These are phyloP conservation scores for Agonopterix subpropinquella DNA, from an alignment of 2,888 invertebrate genomes.

Conservation along the genomic window DNA sequence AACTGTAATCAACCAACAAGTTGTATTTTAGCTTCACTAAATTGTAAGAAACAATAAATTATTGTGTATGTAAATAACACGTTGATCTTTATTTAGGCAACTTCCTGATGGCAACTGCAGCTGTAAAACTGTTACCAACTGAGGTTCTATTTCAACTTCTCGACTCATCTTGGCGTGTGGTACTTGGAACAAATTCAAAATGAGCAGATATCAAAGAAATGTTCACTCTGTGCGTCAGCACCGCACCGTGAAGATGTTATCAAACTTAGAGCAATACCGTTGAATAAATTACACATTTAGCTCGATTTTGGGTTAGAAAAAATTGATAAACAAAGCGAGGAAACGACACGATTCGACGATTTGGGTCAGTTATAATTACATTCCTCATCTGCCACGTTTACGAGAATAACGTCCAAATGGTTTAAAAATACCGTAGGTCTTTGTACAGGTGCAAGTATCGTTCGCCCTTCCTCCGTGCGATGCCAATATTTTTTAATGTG, in stretches of 20 bases:
- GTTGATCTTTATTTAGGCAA: constrained; percentile 69
- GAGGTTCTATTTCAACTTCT: background rate
- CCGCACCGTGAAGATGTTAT: constrained; percentile 6
- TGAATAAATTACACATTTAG: background rate
- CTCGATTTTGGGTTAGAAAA: background rate
- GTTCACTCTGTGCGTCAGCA: background rate
- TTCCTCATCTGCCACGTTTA: background rate
- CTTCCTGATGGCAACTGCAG: constrained; percentile 42
- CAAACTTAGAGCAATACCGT: constrained; percentile 2
- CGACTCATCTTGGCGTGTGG: background rate
- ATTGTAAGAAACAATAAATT: constrained; percentile 76
- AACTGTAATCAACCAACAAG: constrained; percentile 71
- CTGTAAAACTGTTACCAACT: constrained; percentile 17
- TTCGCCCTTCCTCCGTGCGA: too few species aligned
- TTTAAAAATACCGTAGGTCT: background rate
- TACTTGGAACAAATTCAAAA: background rate
- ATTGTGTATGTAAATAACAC: constrained; percentile 75
- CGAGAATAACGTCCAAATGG: background rate
- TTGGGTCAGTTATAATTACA: constrained; percentile 8
- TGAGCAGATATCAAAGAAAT: background rate
- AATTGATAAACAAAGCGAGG: constrained; percentile 4
- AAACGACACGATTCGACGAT: constrained; percentile 8
- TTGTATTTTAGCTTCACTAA: constrained; percentile 75
- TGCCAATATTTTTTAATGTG: too few species aligned
- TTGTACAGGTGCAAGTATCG: too few species aligned